These are phyloP conservation scores for Acanthisitta chloris DNA, from an alignment of 2,113 vertebrate species.

Conservation along the genomic window DNA sequence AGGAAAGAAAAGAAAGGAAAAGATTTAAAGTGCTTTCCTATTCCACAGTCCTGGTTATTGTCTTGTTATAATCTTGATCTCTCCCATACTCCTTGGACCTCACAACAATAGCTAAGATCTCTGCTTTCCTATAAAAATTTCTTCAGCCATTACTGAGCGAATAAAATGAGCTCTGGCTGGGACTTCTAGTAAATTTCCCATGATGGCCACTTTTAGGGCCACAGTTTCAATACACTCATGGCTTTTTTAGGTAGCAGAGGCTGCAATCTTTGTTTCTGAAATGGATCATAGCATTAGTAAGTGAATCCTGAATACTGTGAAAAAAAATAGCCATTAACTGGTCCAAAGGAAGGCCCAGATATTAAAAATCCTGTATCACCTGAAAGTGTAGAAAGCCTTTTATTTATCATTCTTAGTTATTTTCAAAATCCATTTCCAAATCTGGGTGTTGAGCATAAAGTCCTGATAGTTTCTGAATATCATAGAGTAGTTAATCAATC, in stretches of 20 bases:
- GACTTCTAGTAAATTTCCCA: background rate
- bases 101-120: background rate
- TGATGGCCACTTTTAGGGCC: background rate
- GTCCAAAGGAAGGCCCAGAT: background rate
- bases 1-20: background rate
- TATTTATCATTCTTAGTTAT: background rate
- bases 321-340: background rate
- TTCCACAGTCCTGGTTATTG: background rate
- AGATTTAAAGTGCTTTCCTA: background rate
- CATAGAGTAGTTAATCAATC: background rate
- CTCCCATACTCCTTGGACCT: background rate
- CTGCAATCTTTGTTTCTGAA: background rate
- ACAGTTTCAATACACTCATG: background rate
- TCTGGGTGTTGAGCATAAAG: background rate
- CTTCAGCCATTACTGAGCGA: background rate
- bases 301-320: background rate
- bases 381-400: background rate
- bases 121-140: background rate
- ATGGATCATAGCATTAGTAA: background rate
- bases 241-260: background rate
- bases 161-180: background rate
- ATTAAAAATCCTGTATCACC: background rate
- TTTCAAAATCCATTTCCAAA: background rate
- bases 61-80: background rate
- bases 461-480: background rate